Evolutionary conservation across 2,888 invertebrate genomes (phyloP).

Genomic region (Caenorhabditis panamensis): DNA sequence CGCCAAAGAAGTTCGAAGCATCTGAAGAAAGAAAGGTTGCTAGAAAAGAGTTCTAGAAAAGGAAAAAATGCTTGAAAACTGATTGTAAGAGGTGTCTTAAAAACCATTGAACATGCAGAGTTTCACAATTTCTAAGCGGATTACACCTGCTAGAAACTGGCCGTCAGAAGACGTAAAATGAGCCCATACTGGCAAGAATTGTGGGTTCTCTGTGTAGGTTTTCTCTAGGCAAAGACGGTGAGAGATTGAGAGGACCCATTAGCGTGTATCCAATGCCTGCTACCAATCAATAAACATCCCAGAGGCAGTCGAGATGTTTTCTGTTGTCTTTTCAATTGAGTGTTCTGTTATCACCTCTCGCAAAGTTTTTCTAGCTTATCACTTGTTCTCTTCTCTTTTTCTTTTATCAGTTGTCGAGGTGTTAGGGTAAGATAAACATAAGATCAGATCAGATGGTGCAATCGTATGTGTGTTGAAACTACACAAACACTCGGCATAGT

Average conservation of each 20-base stretch:
- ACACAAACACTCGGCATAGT: too few relatives aligned
- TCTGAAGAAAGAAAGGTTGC: neutral
- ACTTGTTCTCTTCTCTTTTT: neutral
- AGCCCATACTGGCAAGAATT: constrained; percentile 3
- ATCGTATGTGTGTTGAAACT: neutral
- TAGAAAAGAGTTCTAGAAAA: neutral
- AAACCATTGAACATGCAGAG: constrained; percentile 33
- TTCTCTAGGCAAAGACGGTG: constrained; percentile 11
- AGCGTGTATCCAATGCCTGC: neutral
- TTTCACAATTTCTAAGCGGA: constrained; percentile 33
- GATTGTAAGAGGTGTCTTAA: constrained; percentile 24
- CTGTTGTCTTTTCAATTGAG: constrained; percentile 20
- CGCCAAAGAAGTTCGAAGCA: neutral
- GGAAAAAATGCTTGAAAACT: neutral
- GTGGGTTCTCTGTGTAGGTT: neutral
- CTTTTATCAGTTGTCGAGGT: constrained; percentile 3
- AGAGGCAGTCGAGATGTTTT: constrained; percentile 1
- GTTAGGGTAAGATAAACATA: constrained; percentile 20
- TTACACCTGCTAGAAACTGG: constrained; percentile 3
- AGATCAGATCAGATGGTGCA: constrained; percentile 20
- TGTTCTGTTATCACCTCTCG: constrained; percentile 19
- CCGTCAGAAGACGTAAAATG: constrained; percentile 24
- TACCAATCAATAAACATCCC: neutral
- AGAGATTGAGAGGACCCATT: constrained; percentile 8
- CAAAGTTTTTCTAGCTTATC: constrained; percentile 8